Evolutionary conservation across 2,113 vertebrate species (phyloP).

Genomic region (Epinephelus lanceolatus): DNA sequence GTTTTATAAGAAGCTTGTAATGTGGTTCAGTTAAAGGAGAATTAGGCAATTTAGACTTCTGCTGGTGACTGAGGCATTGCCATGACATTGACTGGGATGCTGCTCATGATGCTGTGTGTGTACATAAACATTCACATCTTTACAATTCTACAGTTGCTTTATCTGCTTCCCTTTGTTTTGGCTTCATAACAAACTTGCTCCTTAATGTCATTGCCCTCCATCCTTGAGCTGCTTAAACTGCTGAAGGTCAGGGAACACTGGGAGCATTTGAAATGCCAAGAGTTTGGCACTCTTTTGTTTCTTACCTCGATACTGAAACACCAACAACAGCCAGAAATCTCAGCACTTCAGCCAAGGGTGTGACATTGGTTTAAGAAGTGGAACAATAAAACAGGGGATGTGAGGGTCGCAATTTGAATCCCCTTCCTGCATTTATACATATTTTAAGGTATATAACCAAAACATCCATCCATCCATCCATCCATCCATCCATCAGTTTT

Average conservation of each 20-base stretch:
- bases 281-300: background rate
- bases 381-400: too few species aligned
- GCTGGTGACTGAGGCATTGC: background rate
- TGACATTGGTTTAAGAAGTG: too few species aligned
- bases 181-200: background rate
- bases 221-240: slow-evolving; percentile 3
- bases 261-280: slow-evolving; percentile 5
- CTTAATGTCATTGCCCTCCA: background rate
- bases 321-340: background rate
- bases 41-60: background rate
- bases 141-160: background rate
- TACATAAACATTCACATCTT: background rate
- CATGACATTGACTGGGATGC: background rate
- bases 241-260: slow-evolving; percentile 29
- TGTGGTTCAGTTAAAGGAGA: background rate
- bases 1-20: background rate
- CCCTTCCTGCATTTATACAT: too few species aligned
- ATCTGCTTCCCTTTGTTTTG: background rate
- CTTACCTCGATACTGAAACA: background rate
- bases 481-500: too few species aligned
- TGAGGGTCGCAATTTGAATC: too few species aligned
- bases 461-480: too few species aligned
- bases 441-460: too few species aligned
- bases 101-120: background rate
- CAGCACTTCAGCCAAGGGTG: background rate